These are phyloP conservation scores for Gallinago solitaria DNA, from an alignment of 2,797 vertebrate species.

Conservation along the genomic window DNA sequence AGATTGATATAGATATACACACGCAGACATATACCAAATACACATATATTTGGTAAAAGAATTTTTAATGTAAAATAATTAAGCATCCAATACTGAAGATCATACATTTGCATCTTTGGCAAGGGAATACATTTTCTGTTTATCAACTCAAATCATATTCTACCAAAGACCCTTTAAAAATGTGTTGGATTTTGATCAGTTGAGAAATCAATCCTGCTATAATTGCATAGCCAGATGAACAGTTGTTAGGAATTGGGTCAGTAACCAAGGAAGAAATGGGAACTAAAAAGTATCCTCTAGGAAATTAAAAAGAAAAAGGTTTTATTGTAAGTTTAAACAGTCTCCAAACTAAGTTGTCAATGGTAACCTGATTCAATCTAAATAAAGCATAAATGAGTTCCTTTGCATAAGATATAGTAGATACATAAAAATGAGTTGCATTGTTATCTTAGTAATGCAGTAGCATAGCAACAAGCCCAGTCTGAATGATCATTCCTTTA, in stretches of 20 bases:
- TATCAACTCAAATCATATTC: neutral
- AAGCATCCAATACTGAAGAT: neutral
- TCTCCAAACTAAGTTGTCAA: constrained; percentile 15
- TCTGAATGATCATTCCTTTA: constrained; percentile 42
- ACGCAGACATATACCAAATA: neutral
- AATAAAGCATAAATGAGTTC: constrained; percentile 32
- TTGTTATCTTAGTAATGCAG: constrained; percentile 59
- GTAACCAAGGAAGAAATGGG: constrained; percentile 19
- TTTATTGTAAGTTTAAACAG: neutral
- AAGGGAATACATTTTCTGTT: neutral
- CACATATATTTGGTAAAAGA: neutral
- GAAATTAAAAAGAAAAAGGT: neutral
- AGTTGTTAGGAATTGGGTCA: constrained; percentile 22
- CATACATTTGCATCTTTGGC: neutral
- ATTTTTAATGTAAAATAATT: neutral
- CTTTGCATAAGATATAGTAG: neutral
- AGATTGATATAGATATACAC: neutral
- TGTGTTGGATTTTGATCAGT: neutral
- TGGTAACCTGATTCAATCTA: neutral
- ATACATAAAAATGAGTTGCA: constrained; percentile 36
- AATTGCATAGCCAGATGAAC: constrained; percentile 35
- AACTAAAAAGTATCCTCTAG: neutral
- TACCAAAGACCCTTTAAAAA: neutral
- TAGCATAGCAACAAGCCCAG: constrained; percentile 73
- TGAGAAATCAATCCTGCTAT: constrained; percentile 15